These are phyloP conservation scores for Dinothrombium tinctorium DNA, from an alignment of 1,140 invertebrate species.

Conservation along the genomic window DNA sequence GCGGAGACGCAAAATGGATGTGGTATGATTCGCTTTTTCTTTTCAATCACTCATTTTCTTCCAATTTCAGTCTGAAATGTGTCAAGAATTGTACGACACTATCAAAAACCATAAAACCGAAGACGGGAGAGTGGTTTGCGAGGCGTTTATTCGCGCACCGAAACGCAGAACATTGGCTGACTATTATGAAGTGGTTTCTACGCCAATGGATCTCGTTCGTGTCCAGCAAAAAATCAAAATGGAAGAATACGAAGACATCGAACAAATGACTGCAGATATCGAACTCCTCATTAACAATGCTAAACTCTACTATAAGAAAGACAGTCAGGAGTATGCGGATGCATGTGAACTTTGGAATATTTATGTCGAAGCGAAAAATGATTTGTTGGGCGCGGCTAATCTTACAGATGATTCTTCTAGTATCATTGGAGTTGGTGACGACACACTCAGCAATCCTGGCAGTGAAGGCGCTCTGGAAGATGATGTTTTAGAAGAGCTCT, in stretches of 20 bases:
- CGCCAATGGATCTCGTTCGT: background rate
- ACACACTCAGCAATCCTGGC: background rate
- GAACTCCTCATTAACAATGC: conserved; percentile 70
- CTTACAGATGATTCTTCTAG: conserved; percentile 5
- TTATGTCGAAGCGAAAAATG: conserved; percentile 26
- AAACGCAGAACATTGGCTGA: conserved; percentile 36
- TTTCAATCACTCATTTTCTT: no score
- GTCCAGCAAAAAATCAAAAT: conserved; percentile 61
- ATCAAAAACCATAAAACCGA: no score
- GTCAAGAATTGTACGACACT: no score
- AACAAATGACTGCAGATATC: conserved; percentile 61
- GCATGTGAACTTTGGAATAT: conserved; percentile 71
- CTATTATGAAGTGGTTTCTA: conserved; percentile 38
- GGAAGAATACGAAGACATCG: conserved; percentile 71
- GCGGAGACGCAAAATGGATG: no score
- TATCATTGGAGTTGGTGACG: background rate
- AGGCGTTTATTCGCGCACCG: conserved; percentile 76
- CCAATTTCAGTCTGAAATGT: no score
- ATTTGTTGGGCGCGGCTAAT: conserved; percentile 6
- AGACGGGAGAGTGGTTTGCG: no score
- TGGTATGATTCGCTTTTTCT: no score
- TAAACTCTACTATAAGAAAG: conserved; percentile 69
- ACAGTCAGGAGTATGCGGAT: conserved; percentile 56
- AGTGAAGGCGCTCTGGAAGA: conserved; percentile 17
- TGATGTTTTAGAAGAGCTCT: conserved; percentile 50